Percentiles rank a stretch among this genome's conserved stretches.
Conservation (phyloP, 2,888 invertebrate genomes). For the Globia sparganii region DNA sequence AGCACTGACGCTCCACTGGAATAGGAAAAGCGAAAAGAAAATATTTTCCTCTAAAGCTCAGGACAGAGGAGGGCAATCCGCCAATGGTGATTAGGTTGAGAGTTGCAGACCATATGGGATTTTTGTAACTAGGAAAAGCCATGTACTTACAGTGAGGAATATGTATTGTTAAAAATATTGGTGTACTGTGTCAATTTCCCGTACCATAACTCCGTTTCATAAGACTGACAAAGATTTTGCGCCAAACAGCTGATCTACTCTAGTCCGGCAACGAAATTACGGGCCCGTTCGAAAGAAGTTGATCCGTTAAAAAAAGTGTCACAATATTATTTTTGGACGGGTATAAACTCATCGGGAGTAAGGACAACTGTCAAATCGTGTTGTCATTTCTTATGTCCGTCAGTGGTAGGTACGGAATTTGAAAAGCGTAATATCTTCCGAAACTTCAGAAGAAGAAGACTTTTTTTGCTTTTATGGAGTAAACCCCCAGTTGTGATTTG, state of each 20-base stretch:
- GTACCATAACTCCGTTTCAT: neutral
- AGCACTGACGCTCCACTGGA: neutral
- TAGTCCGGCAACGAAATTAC: neutral
- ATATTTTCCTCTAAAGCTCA: slow-evolving; percentile 9
- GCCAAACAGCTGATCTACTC: neutral
- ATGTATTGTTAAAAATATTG: too few species aligned
- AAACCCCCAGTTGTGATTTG: neutral
- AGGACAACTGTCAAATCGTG: neutral
- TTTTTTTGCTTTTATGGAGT: neutral
- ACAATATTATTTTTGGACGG: neutral
- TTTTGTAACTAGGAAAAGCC: neutral
- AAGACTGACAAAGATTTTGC: neutral
- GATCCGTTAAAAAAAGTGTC: neutral
- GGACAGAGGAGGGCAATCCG: neutral
- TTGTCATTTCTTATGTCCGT: neutral
- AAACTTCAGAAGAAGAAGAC: too few species aligned
- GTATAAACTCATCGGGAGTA: neutral
- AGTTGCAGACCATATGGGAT: neutral
- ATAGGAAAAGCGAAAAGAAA: neutral
- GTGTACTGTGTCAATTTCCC: neutral
- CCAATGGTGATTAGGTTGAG: slow-evolving; percentile 1
- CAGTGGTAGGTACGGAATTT: neutral
- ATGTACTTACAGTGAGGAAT: neutral
- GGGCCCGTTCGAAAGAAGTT: neutral
- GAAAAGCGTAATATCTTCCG: neutral